Base-by-base conservation (phyloP, 2,113 vertebrate genomes). In the Agapornis roseicollis region DNA sequence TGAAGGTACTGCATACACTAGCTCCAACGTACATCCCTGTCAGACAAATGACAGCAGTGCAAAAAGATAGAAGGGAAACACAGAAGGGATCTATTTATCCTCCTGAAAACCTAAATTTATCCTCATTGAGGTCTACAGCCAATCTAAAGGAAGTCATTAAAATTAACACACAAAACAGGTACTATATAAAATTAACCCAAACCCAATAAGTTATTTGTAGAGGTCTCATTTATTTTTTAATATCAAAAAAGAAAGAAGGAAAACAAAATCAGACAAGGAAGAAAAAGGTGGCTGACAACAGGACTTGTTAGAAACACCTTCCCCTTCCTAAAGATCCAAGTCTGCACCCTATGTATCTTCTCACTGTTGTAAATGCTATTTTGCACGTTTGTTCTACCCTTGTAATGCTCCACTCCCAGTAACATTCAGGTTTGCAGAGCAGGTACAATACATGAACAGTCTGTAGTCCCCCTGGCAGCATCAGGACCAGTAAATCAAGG, bases 361-460 rank as follows among this genome's bases (percentile, higher is more conserved):
- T 58, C 52, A 37, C 23, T 20, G 35, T 0, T 18, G 9, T 17
- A 47, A 64, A 16, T 60, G 0, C 39, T 9, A 37, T 71, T 14
- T 41, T 28, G 24, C 13, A 53, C 39, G 13, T 52, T 61, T 65
- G 2, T 56, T 84, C 44, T 27, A 28, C 46, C 35, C 37, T 74
- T 39, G 14, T 72, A 15, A 73, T 9, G 29, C 19, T 53, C 60
- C 31, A 42, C 44, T 86, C 33, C 17, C 33, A 18, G 6, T 17
- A 23, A 35, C 42, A 47, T 20, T 41, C 42, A 64, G 39, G 28
- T 33, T 5, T 65, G 28, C 19, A 41, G 61, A 55, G n/a, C 31
- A 70, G 58, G 58, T 1, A 47, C 33, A 29, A 55, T 1, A 20
- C 1, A 1, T 11, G 10, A 71, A 28, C 0, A 37, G 22, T 27